Percentiles rank a stretch among this genome's conserved stretches.
Evolutionary conservation across 2,797 vertebrate genomes (phyloP).

Genomic region (Rhabdomys pumilio): DNA sequence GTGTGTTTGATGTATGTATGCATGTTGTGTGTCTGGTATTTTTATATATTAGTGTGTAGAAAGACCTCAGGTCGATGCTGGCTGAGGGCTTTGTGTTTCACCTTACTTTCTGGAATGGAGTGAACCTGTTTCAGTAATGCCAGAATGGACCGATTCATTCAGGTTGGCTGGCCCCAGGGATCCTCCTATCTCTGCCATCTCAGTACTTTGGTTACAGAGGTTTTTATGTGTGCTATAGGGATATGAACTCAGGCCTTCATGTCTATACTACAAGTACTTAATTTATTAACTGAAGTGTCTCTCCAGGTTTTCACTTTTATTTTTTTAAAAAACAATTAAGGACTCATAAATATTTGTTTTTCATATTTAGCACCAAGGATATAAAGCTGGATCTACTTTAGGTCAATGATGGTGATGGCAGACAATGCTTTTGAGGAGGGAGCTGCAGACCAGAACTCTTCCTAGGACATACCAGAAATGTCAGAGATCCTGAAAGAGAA

Average conservation of each 20-base stretch:
- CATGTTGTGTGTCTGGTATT: background rate
- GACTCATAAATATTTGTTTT: background rate
- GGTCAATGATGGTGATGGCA: background rate
- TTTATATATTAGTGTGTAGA: background rate
- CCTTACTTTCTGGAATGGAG: background rate
- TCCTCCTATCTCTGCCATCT: too few relatives aligned
- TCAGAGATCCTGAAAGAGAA: background rate
- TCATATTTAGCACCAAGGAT: background rate
- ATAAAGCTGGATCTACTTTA: background rate
- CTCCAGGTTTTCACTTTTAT: background rate
- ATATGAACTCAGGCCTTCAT: background rate
- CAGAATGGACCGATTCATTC: too few relatives aligned
- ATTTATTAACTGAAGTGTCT: background rate
- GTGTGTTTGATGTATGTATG: background rate
- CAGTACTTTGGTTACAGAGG: background rate
- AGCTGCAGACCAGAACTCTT: background rate
- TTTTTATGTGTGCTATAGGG: background rate
- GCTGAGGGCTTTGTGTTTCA: background rate
- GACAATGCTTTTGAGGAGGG: background rate
- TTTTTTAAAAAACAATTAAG: conserved; percentile 21
- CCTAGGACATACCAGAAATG: background rate
- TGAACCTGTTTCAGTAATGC: background rate
- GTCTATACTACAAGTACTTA: background rate
- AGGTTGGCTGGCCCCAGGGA: background rate
- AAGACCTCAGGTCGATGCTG: background rate